Conservation (phyloP, 1,140 invertebrate species). For the Varroa destructor region DNA sequence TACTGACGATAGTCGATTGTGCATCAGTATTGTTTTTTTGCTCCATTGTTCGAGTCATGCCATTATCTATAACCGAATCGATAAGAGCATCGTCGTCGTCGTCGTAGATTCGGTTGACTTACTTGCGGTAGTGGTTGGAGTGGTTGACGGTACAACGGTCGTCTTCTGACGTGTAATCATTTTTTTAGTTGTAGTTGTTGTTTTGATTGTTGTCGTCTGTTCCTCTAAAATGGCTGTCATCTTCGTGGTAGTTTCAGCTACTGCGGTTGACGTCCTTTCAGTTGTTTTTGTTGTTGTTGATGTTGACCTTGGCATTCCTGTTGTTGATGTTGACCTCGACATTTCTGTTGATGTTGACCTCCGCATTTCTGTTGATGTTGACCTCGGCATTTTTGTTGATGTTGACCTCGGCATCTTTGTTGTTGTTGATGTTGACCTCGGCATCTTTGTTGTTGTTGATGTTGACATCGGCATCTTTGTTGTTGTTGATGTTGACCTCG, state of each 20-base stretch:
- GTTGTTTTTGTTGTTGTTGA: conserved; percentile 3
- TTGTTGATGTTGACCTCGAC: neutral
- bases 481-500: neutral
- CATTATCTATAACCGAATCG: neutral
- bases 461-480: neutral
- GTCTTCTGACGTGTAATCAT: neutral
- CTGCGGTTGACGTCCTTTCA: neutral
- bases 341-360: neutral
- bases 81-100: neutral
- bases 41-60: too few relatives aligned
- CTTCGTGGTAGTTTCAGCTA: neutral
- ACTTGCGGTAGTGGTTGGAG: neutral
- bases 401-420: neutral
- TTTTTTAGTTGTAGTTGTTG: conserved; percentile 3
- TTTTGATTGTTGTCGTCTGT: neutral
- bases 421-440: neutral
- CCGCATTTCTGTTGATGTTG: too few relatives aligned
- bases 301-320: neutral
- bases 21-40: too few relatives aligned
- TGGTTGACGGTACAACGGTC: neutral
- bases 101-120: neutral
- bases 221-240: neutral
- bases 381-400: neutral
- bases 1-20: too few relatives aligned
- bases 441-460: neutral